Base-by-base conservation (phyloP, 2,797 vertebrate species). In the Eutrigla gurnardus region DNA sequence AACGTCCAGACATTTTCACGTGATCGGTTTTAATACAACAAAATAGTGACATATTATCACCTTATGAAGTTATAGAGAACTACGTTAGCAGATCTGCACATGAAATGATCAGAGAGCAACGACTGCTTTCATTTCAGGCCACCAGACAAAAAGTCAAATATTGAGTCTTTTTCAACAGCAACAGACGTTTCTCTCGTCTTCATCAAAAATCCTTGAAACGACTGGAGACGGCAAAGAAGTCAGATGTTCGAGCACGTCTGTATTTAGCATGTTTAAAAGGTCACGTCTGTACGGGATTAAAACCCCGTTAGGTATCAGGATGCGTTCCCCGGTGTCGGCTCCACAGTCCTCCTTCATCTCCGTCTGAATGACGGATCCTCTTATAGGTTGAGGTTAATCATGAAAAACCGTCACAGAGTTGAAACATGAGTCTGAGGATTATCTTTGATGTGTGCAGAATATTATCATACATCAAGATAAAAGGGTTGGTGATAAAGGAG, bases 391-490 rank as follows among this genome's bases (percentile, higher is more conserved):
- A 84, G 65, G 63, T 78, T 68, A 66, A 83, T 71, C 65, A 65
- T 50, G 55, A 35, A 59, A 71, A 65, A 49, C 7, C 45, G 45
- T 65, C 55, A 39, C 32, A 40, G 25, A 55, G 49, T 32, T 81
- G 77, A 90, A 68, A 11, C 54, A 88, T 57, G 77, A 60, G 75
- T 79, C 73, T 71, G 61, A 65, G 54, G 47, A 68, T 50, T 33
- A 4, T 45, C 68, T 82, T 84, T 83, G 73, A 90, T 84, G 62
- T 77, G 36, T 64, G 61, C 32, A 67, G 49, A 77, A 83, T 59
- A 80, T 50, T 32, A 73, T 70, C 77, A 49, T 64, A 59, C 3
- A 81, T 83, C 69, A 85, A 89, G 65, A 58, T 83, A 14, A 70
- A 62, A 81, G 2, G 18, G 73, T 60, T 14, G 47, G 42, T 35